Conservation (phyloP, 2,113 vertebrate genomes). For the Chionis minor region DNA sequence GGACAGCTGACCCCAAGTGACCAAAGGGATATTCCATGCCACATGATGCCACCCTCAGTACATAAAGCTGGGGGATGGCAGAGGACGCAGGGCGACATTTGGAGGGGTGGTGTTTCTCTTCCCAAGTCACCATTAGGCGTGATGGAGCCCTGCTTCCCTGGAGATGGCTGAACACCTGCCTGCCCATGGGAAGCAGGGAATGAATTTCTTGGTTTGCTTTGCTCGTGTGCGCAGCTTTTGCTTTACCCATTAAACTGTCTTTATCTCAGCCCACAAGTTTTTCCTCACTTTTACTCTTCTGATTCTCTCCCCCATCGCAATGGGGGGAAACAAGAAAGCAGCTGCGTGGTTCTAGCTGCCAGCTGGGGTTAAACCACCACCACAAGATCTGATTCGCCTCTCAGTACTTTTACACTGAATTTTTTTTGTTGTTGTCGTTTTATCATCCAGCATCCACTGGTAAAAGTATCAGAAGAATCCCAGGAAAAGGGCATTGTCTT, state of each 20-base stretch:
- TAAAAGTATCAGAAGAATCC: neutral
- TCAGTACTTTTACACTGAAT: neutral
- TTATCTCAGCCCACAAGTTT: neutral
- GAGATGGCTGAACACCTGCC: neutral
- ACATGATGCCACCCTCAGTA: neutral
- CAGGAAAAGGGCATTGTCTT: neutral
- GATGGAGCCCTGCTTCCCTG: neutral
- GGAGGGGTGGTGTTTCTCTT: neutral
- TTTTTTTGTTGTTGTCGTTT: neutral
- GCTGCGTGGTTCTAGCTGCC: neutral
- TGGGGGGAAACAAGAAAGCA: neutral
- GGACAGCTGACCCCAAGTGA: neutral
- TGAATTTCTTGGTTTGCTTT: neutral
- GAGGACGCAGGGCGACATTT: neutral
- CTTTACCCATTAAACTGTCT: neutral
- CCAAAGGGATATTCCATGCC: neutral
- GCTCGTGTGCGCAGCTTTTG: neutral
- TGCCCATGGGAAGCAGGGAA: neutral
- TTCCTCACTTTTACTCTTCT: neutral
- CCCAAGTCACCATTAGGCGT: neutral
- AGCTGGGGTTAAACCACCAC: neutral
- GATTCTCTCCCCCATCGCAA: neutral
- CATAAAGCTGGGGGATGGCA: neutral
- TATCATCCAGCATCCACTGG: neutral
- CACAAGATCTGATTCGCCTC: neutral